A percentile compares a stretch with the other conserved stretches of the same genome.
Evolutionary conservation across 1,140 invertebrate genomes (phyloP).

Genomic region (Mercenaria mercenaria): DNA sequence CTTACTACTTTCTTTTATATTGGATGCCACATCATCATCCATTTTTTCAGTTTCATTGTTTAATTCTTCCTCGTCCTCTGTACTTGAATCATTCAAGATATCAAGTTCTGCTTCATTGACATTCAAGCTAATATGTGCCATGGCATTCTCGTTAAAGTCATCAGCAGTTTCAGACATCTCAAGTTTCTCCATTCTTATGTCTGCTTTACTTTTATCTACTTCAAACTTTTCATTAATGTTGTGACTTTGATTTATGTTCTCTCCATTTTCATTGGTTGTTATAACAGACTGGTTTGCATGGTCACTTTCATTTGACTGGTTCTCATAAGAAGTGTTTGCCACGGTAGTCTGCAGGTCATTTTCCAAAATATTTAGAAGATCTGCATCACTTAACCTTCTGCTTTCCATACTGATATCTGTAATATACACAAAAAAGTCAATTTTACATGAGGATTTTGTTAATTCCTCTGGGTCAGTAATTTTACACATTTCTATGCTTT

Average conservation of each 20-base stretch:
- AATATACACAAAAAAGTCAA: no score
- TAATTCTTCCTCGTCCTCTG: not conserved
- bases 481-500: no score
- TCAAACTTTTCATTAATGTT: not conserved
- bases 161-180: not conserved
- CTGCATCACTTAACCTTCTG: not conserved
- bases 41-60: not conserved
- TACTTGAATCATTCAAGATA: not conserved
- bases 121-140: not conserved
- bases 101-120: not conserved
- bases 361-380: not conserved
- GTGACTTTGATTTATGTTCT: not conserved
- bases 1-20: not conserved
- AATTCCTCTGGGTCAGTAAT: no score
- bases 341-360: not conserved
- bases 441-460: no score
- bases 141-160: not conserved
- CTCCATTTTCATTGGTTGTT: not conserved
- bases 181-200: not conserved
- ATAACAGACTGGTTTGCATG: not conserved
- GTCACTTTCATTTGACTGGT: not conserved
- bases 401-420: no score
- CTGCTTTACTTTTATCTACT: constrained; percentile 3
- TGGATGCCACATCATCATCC: not conserved
- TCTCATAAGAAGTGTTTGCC: not conserved